Percentiles rank a stretch among this genome's conserved stretches.
These are phyloP conservation scores for Habropoda laboriosa DNA, from an alignment of 1,140 invertebrate genomes.

Conservation along the genomic window DNA sequence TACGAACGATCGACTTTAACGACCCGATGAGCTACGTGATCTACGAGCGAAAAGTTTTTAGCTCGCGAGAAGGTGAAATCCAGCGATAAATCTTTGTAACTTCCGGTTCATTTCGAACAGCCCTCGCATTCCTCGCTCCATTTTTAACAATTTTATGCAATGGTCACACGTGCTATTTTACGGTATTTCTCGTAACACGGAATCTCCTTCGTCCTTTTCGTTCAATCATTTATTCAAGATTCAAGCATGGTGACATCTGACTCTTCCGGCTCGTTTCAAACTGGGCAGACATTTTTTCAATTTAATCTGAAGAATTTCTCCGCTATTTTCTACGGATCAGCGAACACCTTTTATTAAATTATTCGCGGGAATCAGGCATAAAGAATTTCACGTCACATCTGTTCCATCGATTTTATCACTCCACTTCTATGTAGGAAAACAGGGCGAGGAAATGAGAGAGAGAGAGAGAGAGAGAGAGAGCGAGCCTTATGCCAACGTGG, in stretches of 20 bases:
- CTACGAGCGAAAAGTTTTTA: conserved; percentile 34
- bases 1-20: conserved; percentile 58
- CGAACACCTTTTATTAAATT: not conserved
- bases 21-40: conserved; percentile 46
- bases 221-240: too few relatives aligned
- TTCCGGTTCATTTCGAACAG: conserved; percentile 34
- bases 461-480: conserved; percentile 21
- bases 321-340: too few relatives aligned
- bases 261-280: too few relatives aligned
- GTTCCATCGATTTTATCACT: conserved; percentile 5
- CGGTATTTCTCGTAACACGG: too few relatives aligned
- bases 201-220: too few relatives aligned
- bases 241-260: too few relatives aligned
- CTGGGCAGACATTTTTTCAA: too few relatives aligned
- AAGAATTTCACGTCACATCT: conserved; percentile 8
- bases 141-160: not conserved
- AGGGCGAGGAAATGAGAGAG: not conserved
- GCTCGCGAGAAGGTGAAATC: not conserved
- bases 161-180: too few relatives aligned
- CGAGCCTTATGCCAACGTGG: conserved; percentile 41
- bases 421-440: too few relatives aligned
- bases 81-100: conserved; percentile 23
- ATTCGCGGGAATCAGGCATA: not conserved
- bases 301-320: too few relatives aligned
- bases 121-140: not conserved